Conservation (phyloP, 2,888 invertebrate species). For the Mayetiola destructor region DNA sequence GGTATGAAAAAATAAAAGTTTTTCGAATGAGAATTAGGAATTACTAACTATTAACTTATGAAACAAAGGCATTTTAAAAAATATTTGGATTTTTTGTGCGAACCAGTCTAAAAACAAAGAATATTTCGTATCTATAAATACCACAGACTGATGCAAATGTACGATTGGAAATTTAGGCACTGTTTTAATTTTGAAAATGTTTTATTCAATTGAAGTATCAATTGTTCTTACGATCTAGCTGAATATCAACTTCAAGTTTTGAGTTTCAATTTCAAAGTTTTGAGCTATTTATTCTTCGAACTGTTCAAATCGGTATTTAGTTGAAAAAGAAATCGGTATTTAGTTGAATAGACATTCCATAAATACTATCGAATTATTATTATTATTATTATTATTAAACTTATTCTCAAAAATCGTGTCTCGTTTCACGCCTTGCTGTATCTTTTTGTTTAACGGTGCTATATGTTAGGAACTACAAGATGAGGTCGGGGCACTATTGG, state of each 20-base stretch:
- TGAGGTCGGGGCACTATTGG: conserved; percentile 80
- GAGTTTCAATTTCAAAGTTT: not conserved
- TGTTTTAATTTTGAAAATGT: too few species aligned
- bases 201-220: too few species aligned
- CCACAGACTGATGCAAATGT: too few species aligned
- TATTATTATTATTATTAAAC: not conserved
- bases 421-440: not conserved
- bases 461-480: conserved; percentile 61
- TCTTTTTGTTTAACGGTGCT: not conserved
- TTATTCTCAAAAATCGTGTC: not conserved
- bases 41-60: not conserved
- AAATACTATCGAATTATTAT: not conserved
- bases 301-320: not conserved
- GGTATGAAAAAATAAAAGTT: conserved; percentile 28
- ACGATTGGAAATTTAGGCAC: too few species aligned
- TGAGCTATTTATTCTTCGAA: not conserved
- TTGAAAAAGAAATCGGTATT: not conserved
- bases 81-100: not conserved
- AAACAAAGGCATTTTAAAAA: not conserved
- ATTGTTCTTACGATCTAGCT: too few species aligned
- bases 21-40: not conserved
- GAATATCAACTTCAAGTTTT: not conserved
- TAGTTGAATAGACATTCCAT: not conserved
- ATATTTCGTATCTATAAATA: not conserved
- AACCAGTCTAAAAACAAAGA: not conserved